Base-by-base conservation (phyloP, 2,888 invertebrate species). In the Agonopterix heracliana region DNA sequence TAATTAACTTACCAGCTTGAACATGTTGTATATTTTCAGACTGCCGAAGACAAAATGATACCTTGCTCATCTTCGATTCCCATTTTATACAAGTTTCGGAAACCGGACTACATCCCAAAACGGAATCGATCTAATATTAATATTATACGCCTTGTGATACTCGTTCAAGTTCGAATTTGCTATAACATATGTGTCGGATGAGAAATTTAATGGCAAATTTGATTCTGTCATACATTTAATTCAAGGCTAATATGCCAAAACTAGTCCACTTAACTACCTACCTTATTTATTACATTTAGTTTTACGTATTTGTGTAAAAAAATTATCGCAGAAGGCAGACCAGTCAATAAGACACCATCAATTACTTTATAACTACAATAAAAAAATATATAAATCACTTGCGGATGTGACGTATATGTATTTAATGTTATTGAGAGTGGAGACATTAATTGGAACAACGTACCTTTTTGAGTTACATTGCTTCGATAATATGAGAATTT, bases 1-100 rank as follows among this genome's bases (percentile, higher is more conserved):
- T 38, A 38, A 10, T 41, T 41, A 41, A 53, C 61, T 64, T 54
- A 64, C 64, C 63, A 64, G 54, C 48, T 64, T 65, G 57, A 51
- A 61, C 65, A 65, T 65, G 52, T 51, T 46, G 53, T 48, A 54
- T 36, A 41, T 49, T 54, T 58, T 57, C 56, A 61, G 54, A 54
- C 53, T 45, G 51, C 51, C 48, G 47, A 43, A 46, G 53, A 57
- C 55, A 55, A 56, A 63, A 60, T 64, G 62, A 57, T 63, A 53
- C 41, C 7, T 40, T 43, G 47, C 47, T 53, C 56, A 57, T 54
- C 55, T 50, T 51, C 49, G 45, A n/a, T 42, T 13, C 43, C 36
- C 47, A 51, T 60, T 65, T 55, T 65, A 65, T 65, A 65, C 48
- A 43, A 50, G 43, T 45, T 35, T 44, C 45, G 51, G 11, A 54